A percentile compares a stretch with the other conserved stretches of the same genome.
phyloP scores from a whole-genome alignment of 1,140 invertebrate species.

The Zeugodacus cucurbitae region DNA sequence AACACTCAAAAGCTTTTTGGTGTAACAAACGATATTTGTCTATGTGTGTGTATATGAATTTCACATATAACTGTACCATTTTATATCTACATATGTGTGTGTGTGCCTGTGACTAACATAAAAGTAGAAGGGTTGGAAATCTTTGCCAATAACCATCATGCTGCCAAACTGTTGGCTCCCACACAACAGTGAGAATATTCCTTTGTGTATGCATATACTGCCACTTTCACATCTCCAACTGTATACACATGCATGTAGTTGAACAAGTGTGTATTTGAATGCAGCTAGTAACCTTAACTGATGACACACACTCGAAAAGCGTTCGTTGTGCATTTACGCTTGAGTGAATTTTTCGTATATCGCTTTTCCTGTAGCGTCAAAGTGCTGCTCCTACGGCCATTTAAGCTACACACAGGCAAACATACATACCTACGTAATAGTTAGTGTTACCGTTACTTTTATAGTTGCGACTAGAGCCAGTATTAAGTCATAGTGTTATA shows the following conservation, averaged over 20 bases:
- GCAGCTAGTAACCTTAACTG: neutral
- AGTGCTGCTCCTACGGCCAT: neutral
- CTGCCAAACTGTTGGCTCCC: neutral
- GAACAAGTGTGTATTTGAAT: neutral
- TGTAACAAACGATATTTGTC: neutral
- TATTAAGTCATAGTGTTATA: neutral
- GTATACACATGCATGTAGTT: neutral
- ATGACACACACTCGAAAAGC: constrained; percentile 41
- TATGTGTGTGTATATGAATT: neutral
- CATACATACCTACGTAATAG: neutral
- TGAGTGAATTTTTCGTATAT: constrained; percentile 15
- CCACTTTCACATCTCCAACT: neutral
- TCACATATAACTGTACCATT: neutral
- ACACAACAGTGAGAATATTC: neutral
- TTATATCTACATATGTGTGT: neutral
- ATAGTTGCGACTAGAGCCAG: neutral
- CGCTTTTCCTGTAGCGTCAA: constrained; percentile 27
- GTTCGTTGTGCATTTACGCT: constrained; percentile 42
- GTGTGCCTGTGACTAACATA: neutral
- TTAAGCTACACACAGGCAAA: neutral
- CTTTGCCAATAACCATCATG: neutral
- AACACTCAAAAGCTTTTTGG: constrained; percentile 12
- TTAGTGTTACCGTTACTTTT: neutral
- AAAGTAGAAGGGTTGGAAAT: neutral
- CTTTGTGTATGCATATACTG: neutral